Conservation (phyloP, 2,888 invertebrate species). For the Brachyopa scutellaris region DNA sequence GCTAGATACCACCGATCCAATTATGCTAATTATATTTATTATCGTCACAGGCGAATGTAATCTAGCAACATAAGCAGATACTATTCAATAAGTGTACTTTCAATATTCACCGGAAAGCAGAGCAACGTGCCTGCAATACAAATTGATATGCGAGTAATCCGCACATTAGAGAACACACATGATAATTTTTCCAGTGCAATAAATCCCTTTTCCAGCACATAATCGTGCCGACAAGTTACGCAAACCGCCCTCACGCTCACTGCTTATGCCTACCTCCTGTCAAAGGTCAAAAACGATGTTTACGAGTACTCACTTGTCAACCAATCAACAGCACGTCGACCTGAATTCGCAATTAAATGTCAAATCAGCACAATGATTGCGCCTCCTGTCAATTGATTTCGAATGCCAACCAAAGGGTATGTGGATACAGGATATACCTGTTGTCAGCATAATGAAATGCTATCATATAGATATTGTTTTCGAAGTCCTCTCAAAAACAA, state of each 20-base stretch:
- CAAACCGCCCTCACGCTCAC: not conserved
- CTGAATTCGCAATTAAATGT: constrained; percentile 68
- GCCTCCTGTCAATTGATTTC: constrained; percentile 47
- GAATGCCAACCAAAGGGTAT: not conserved
- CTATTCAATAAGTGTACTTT: constrained; percentile 35
- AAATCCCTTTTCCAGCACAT: not conserved
- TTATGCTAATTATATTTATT: constrained; percentile 61
- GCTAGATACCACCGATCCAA: constrained; percentile 40
- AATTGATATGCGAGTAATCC: not conserved
- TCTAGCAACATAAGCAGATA: constrained; percentile 48
- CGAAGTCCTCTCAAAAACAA: constrained; percentile 28
- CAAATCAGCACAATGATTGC: constrained; percentile 64
- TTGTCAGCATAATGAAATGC: constrained; percentile 31
- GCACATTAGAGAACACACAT: not conserved
- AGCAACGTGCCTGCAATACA: constrained; percentile 13
- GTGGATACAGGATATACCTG: constrained; percentile 33
- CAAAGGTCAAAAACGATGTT: constrained; percentile 62
- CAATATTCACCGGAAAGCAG: constrained; percentile 22
- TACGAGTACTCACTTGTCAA: constrained; percentile 62
- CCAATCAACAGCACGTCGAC: constrained; percentile 59
- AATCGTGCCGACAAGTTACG: constrained; percentile 51
- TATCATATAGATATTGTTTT: constrained; percentile 33
- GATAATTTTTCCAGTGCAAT: constrained; percentile 38
- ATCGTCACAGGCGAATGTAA: constrained; percentile 36
- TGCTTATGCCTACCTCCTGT: not conserved